Conservation (phyloP, 2,888 invertebrate species). For the Cerceris ruficornis region DNA sequence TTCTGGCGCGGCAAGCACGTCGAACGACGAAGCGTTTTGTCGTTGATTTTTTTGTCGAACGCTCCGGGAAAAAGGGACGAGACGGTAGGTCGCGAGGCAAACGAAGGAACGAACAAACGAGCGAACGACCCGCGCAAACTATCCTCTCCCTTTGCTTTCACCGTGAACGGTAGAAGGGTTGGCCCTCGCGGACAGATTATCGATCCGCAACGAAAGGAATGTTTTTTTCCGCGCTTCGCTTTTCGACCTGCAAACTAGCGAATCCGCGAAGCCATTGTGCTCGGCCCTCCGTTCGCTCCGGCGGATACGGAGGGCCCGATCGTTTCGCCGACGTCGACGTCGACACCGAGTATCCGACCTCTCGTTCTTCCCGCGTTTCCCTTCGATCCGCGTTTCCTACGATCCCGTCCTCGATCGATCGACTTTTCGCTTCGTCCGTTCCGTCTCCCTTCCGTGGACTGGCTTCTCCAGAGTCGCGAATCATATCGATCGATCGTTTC, state of each 20-base stretch:
- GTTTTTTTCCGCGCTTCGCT: constrained; percentile 52
- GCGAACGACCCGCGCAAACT: not conserved
- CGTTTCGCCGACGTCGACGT: constrained; percentile 34
- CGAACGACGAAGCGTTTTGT: too few species aligned
- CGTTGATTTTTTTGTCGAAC: not conserved
- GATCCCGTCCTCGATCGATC: too few species aligned
- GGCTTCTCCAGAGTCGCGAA: too few species aligned
- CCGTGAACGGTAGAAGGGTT: constrained; percentile 23
- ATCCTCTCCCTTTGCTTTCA: constrained; percentile 2
- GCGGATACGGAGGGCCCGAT: constrained; percentile 1
- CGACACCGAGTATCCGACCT: too few species aligned
- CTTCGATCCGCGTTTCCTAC: too few species aligned
- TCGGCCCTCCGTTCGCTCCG: constrained; percentile 31
- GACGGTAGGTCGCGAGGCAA: too few species aligned
- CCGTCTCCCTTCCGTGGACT: too few species aligned
- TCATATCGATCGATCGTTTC: too few species aligned
- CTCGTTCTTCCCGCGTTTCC: too few species aligned
- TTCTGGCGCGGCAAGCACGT: too few species aligned
- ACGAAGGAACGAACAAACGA: not conserved
- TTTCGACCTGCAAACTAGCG: constrained; percentile 54
- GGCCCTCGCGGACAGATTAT: constrained; percentile 54
- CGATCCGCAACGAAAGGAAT: constrained; percentile 60
- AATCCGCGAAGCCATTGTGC: constrained; percentile 42
- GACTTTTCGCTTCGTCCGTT: too few species aligned
- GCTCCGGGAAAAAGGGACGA: not conserved